These are phyloP conservation scores for Carapus acus DNA, from an alignment of 2,797 vertebrate species.

Conservation along the genomic window DNA sequence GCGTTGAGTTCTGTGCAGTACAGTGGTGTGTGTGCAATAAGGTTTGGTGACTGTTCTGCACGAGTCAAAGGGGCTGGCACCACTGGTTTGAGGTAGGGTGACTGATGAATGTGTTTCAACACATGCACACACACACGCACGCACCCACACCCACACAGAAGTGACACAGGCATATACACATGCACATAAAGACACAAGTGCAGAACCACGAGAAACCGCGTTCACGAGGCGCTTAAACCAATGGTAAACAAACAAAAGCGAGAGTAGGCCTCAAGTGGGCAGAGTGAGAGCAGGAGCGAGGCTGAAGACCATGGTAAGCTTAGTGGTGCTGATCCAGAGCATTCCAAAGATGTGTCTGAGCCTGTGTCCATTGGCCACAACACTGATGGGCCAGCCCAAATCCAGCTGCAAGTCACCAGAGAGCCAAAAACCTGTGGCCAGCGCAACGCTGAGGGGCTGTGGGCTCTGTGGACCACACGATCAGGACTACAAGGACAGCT, in stretches of 20 bases:
- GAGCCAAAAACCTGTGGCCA: slow-evolving; percentile 55
- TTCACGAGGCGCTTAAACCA: slow-evolving; percentile 19
- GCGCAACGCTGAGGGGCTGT: slow-evolving; percentile 48
- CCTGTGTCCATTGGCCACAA: slow-evolving; percentile 47
- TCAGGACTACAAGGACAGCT: slow-evolving; percentile 67
- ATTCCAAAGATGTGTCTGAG: slow-evolving; percentile 43
- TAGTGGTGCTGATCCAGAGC: slow-evolving; percentile 50
- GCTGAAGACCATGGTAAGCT: slow-evolving; percentile 23
- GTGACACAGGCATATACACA: slow-evolving; percentile 13
- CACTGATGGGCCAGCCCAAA: slow-evolving; percentile 68
- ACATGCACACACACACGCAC: slow-evolving; percentile 39
- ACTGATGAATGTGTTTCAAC: slow-evolving; percentile 68
- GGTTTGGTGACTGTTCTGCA: slow-evolving; percentile 68
- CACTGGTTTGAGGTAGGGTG: slow-evolving; percentile 79
- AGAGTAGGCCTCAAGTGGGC: slow-evolving; percentile 57
- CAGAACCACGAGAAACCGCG: slow-evolving; percentile 18
- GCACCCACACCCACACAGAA: slow-evolving; percentile 11
- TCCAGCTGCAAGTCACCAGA: slow-evolving; percentile 68
- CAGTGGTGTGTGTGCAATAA: slow-evolving; percentile 68
- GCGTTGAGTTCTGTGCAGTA: slow-evolving; percentile 65
- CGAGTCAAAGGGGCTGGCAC: slow-evolving; percentile 70
- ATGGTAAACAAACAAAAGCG: slow-evolving; percentile 58
- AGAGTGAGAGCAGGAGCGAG: slow-evolving; percentile 51
- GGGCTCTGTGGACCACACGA: slow-evolving; percentile 52
- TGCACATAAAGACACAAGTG: slow-evolving; percentile 32